Evolutionary conservation across 2,888 invertebrate genomes (phyloP).

Genomic region (Hetaerina titia): DNA sequence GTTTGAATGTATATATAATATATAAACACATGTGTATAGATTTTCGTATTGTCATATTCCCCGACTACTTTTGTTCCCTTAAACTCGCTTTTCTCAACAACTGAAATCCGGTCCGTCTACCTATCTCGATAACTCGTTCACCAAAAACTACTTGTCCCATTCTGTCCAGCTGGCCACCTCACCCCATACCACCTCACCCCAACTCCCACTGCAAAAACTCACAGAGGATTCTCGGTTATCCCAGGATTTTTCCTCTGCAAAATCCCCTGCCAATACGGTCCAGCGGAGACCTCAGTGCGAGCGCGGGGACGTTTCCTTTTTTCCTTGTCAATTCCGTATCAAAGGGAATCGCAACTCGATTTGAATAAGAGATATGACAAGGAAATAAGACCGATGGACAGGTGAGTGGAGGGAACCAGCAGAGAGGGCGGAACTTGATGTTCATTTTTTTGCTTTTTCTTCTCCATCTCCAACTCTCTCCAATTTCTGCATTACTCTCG

Average conservation of each 20-base stretch:
- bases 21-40: too few relatives aligned
- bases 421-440: too few relatives aligned
- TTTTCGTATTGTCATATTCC: too few relatives aligned
- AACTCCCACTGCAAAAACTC: background rate
- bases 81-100: background rate
- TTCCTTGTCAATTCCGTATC: background rate
- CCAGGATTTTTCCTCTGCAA: background rate
- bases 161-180: background rate
- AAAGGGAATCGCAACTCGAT: slow-evolving; percentile 61
- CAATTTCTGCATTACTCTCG: background rate
- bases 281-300: background rate
- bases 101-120: background rate
- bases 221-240: background rate
- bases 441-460: background rate
- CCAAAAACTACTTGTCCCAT: background rate
- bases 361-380: background rate
- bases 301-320: background rate
- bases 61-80: background rate
- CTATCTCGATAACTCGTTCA: background rate
- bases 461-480: background rate
- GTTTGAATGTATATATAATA: too few relatives aligned
- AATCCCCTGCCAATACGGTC: slow-evolving; percentile 16
- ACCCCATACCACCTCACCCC: background rate
- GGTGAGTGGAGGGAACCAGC: background rate
- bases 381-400: background rate